Percentiles rank a stretch among this genome's conserved stretches.
Evolutionary conservation across 2,888 invertebrate species (phyloP).

Genomic region (Stenchaetothrips biformis): DNA sequence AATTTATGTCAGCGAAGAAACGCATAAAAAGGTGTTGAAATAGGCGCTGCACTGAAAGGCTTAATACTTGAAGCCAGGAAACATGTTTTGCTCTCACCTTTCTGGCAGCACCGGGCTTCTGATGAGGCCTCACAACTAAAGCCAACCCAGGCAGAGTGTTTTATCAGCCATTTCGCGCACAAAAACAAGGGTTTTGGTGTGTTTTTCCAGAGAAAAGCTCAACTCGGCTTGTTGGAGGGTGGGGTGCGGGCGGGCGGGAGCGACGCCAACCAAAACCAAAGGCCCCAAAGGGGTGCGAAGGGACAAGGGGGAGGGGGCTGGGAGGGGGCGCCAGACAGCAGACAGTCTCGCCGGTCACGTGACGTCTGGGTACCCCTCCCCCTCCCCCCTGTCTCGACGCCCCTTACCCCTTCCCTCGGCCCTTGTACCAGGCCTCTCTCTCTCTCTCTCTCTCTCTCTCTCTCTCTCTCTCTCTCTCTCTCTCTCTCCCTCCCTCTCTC

Average conservation of each 20-base stretch:
- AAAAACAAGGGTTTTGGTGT: neutral
- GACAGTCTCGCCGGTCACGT: constrained; percentile 19
- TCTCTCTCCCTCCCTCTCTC: too few relatives aligned
- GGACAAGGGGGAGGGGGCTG: neutral
- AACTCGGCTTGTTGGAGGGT: neutral
- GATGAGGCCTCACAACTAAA: neutral
- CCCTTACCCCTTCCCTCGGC: neutral
- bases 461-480: too few relatives aligned
- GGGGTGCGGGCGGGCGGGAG: neutral
- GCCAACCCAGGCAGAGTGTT: neutral
- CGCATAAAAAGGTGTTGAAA: neutral
- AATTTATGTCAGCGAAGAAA: neutral
- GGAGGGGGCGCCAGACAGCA: neutral
- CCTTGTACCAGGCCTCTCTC: neutral
- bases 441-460: too few relatives aligned
- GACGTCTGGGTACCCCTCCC: neutral
- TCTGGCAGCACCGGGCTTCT: neutral
- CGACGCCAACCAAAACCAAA: neutral
- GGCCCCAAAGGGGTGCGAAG: neutral
- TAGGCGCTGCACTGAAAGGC: neutral
- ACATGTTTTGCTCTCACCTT: neutral
- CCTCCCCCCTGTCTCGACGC: neutral
- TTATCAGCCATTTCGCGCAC: neutral
- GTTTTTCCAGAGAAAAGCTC: neutral
- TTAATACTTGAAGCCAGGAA: neutral